These are phyloP conservation scores for Megalops atlanticus DNA, from an alignment of 2,113 vertebrate species.

Conservation along the genomic window DNA sequence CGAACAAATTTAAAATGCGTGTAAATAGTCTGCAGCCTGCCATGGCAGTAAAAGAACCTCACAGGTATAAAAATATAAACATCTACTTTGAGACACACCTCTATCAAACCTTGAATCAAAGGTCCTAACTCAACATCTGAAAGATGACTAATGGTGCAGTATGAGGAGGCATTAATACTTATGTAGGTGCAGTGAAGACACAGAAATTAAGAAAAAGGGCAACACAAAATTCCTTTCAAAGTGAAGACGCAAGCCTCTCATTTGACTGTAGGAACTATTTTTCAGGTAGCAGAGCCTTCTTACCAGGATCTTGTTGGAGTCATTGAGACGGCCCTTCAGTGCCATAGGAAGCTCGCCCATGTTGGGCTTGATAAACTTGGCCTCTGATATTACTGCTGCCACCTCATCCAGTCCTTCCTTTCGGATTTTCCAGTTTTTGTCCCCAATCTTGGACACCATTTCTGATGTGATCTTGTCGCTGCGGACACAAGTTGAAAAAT, in stretches of 20 bases:
- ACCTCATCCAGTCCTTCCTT: conserved; percentile 96
- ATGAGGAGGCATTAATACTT: too few species aligned
- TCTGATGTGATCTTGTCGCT: conserved; percentile 94
- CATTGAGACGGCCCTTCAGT: conserved; percentile 86
- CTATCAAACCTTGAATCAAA: too few species aligned
- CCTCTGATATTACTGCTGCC: conserved; percentile 87
- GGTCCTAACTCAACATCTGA: too few species aligned
- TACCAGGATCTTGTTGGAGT: conserved; percentile 98
- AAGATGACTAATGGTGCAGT: too few species aligned
- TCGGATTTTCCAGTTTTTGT: conserved; percentile 98
- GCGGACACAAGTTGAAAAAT: conserved; percentile 15
- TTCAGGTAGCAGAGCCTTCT: too few species aligned
- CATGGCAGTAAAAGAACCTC: not conserved
- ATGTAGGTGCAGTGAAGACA: too few species aligned
- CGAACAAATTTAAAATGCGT: not conserved
- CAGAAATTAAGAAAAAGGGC: too few species aligned
- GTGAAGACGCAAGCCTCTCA: too few species aligned
- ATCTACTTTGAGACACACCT: too few species aligned
- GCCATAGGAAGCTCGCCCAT: conserved; percentile 90
- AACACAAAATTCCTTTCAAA: too few species aligned
- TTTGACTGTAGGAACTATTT: too few species aligned
- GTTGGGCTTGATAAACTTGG: conserved; percentile 89
- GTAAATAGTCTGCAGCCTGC: not conserved
- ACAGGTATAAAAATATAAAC: too few species aligned
- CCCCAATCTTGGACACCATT: conserved; percentile 87